phyloP scores from a whole-genome alignment of 2,113 vertebrate genomes.

The Muntiacus reevesi region DNA sequence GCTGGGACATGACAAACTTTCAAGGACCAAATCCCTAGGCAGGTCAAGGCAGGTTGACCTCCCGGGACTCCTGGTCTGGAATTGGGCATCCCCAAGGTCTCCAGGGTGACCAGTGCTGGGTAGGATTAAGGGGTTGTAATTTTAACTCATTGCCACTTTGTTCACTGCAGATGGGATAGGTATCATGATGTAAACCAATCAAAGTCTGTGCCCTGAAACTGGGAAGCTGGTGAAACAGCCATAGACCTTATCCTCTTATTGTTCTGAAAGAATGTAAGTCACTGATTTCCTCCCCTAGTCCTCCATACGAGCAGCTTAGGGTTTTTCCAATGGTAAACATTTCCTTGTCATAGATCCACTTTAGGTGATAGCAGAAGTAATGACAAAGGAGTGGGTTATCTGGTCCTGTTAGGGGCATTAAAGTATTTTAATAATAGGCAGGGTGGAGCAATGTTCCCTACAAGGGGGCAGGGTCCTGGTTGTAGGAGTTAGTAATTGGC shows the following conservation, averaged over 20 bases:
- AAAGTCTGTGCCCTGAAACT: not conserved
- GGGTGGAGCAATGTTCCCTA: too few relatives aligned
- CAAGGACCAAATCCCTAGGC: not conserved
- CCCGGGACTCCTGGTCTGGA: fast-evolving
- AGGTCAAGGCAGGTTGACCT: not conserved
- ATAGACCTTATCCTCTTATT: not conserved
- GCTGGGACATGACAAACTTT: not conserved
- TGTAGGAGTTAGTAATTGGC: too few relatives aligned
- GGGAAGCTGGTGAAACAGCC: not conserved
- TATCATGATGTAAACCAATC: not conserved
- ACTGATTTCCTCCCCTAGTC: not conserved
- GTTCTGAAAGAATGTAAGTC: not conserved
- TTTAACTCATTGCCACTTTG: not conserved
- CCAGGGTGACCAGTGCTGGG: not conserved
- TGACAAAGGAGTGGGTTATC: not conserved
- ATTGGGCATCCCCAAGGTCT: not conserved
- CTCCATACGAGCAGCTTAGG: not conserved
- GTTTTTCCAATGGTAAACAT: not conserved
- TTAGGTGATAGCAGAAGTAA: not conserved
- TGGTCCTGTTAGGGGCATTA: not conserved
- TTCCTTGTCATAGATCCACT: not conserved
- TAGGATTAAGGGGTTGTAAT: not conserved
- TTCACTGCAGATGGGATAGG: not conserved
- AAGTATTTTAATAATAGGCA: too few relatives aligned
- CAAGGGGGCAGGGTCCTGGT: too few relatives aligned